Conservation (phyloP, 2,797 vertebrate species). For the Enoplosus armatus region DNA sequence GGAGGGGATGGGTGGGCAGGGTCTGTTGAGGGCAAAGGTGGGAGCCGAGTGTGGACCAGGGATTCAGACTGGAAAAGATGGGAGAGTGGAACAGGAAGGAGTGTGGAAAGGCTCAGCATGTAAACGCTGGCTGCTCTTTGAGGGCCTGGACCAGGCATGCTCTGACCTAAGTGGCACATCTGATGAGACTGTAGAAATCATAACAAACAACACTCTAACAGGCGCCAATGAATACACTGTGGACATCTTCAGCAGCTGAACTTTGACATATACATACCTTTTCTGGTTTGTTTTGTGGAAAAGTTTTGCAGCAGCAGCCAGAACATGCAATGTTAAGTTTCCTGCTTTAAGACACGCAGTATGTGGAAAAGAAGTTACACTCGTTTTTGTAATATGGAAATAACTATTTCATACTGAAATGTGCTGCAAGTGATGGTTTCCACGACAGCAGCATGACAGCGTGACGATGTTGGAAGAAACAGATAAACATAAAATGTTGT, state of each 20-base stretch:
- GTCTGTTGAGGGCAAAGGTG: conserved; percentile 70
- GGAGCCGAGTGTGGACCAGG: conserved; percentile 53
- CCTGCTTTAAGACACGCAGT: conserved; percentile 27
- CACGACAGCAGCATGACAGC: too few relatives aligned
- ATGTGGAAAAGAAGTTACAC: not conserved
- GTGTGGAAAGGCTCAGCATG: conserved; percentile 64
- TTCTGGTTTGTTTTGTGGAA: conserved; percentile 56
- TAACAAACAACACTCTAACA: conserved; percentile 70
- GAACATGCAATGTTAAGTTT: conserved; percentile 28
- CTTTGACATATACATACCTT: conserved; percentile 63
- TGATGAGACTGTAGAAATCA: conserved; percentile 76
- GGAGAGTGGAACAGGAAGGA: conserved; percentile 81
- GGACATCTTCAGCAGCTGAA: conserved; percentile 67
- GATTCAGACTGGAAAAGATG: conserved; percentile 79
- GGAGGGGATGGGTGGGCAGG: conserved; percentile 45
- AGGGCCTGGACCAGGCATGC: conserved; percentile 50
- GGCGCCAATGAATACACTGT: conserved; percentile 63
- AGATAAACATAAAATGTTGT: too few relatives aligned
- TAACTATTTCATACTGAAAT: not conserved
- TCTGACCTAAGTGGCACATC: conserved; percentile 78
- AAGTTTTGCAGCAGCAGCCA: conserved; percentile 29
- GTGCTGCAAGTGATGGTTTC: not conserved
- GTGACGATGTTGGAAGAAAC: too few relatives aligned
- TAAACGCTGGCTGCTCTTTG: conserved; percentile 64
- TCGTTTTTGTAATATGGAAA: not conserved